phyloP scores from a whole-genome alignment of 1,140 invertebrate species.

The Eurosta solidaginis region DNA sequence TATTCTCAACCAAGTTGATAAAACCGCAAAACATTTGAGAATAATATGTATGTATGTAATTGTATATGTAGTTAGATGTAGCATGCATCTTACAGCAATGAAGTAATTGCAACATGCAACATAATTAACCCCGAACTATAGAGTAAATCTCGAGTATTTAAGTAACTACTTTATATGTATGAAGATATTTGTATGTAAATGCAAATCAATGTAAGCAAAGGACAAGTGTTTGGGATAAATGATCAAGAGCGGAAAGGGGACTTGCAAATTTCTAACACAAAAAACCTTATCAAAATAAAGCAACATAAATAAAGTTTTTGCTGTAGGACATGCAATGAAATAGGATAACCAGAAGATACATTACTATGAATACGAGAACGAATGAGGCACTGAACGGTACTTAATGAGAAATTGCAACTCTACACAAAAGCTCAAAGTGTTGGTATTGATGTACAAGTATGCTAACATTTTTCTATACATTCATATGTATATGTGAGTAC shows the following conservation, averaged over 20 bases:
- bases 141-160: constrained; percentile 4
- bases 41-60: not conserved
- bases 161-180: constrained; percentile 29
- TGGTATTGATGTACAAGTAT: not conserved
- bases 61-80: not conserved
- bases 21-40: no score
- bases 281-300: not conserved
- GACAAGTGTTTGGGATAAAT: not conserved
- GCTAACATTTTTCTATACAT: not conserved
- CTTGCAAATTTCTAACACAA: not conserved
- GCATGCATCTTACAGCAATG: not conserved
- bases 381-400: not conserved
- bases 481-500: not conserved
- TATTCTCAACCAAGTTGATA: no score
- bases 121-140: not conserved
- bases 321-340: not conserved
- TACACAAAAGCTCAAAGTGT: not conserved
- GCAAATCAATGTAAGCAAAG: not conserved
- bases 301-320: not conserved
- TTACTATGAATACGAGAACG: not conserved
- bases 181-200: constrained; percentile 27
- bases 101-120: not conserved
- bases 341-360: not conserved
- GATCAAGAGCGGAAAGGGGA: not conserved
- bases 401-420: not conserved